Base-by-base conservation (phyloP, 2,113 vertebrate genomes). In the Hucho hucho region DNA sequence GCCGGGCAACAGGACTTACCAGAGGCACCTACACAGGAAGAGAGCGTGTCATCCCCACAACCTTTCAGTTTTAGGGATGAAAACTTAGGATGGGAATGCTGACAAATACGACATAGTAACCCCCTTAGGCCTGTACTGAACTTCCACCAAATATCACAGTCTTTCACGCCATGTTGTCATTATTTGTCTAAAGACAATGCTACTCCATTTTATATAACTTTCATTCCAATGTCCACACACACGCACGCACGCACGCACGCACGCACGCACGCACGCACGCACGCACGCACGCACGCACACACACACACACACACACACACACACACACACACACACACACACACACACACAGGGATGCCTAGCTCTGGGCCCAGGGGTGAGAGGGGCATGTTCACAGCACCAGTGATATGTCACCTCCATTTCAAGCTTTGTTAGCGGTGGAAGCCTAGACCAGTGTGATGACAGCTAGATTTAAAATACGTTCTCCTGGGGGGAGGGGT, bases 401-500 rank as follows among this genome's bases (percentile, higher is more conserved):
- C 65, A 72, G 13, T 79, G 83, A 87, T 72, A 81, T 79, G 83
- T 81, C 73, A 67, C 73, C 78, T 58, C 78, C 65, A 78, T 78
- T 81, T 89, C 79, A 79, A 88, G 83, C 79, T 86, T 88, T 88
- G 84, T 85, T 87, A 90, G 87, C 81, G 75, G 81, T 69, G 72
- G 70, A 79, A 78, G 81, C 82, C 69, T 75, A 83, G 82, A 84
- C 81, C 83, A 13, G 70, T 61, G 81, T 63, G 85, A 89, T 83
- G 87, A 90, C 89, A 91, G 87, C 80, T 84, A 85, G 77, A 91
- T 92, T 84, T 89, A 83, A 89, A 88, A 87, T 78, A 80, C 59
- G 74, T 81, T 83, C 88, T 81, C 77, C 73, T 75, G 86, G 58
- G 87, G 88, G 87, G 84, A 84, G 78, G 26, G 82, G 84, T 70